phyloP scores from a whole-genome alignment of 2,113 vertebrate species.

The Cyphomyrus plagiostoma region DNA sequence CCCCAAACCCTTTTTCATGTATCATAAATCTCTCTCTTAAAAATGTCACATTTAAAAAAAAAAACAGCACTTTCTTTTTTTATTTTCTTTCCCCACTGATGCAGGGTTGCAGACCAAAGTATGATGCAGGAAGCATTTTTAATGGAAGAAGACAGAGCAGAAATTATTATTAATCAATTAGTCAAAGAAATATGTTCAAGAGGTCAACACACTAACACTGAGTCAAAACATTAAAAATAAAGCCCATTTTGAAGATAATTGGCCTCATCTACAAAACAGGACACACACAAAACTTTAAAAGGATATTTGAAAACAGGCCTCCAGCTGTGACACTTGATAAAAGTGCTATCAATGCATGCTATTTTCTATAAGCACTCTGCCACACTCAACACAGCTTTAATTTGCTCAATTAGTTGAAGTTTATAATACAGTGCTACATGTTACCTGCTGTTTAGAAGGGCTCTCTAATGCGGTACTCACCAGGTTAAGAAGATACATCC shows the following conservation, averaged over 20 bases:
- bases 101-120: background rate
- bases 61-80: background rate
- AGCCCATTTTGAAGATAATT: background rate
- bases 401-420: background rate
- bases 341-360: background rate
- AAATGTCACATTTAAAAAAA: background rate
- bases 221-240: background rate
- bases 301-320: background rate
- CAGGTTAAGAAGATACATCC: background rate
- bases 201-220: background rate
- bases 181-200: background rate
- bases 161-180: background rate
- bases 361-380: too few relatives aligned
- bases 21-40: background rate
- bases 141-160: background rate
- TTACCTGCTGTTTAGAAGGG: background rate
- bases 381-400: background rate
- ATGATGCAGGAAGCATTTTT: background rate
- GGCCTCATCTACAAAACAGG: background rate
- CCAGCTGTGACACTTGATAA: background rate
- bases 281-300: background rate
- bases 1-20: background rate
- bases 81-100: background rate
- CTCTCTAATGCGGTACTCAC: background rate
- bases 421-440: background rate